Conservation (phyloP, 2,797 vertebrate genomes). For the Podargus strigoides region DNA sequence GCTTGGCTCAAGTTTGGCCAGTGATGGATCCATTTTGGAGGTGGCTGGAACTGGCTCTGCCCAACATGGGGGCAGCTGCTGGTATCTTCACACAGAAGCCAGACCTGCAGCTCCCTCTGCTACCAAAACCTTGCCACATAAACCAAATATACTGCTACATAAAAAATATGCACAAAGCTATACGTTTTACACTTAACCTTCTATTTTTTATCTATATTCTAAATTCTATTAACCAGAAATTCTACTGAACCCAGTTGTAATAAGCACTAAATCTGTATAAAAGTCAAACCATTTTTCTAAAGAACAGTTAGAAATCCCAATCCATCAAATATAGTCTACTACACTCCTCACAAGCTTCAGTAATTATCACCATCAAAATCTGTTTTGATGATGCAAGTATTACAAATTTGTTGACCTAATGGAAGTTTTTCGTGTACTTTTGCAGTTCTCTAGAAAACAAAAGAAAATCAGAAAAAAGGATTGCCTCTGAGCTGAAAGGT, state of each 20-base stretch:
- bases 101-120: not conserved
- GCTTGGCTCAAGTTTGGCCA: not conserved
- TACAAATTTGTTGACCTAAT: not conserved
- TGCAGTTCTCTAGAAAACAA: not conserved
- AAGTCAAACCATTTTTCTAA: not conserved
- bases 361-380: not conserved
- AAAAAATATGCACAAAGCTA: not conserved
- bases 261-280: not conserved
- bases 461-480: not conserved
- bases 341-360: not conserved
- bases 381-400: not conserved
- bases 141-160: accelerated
- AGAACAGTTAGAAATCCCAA: not conserved
- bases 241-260: not conserved
- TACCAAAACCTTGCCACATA: not conserved
- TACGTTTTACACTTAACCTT: not conserved
- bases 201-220: not conserved
- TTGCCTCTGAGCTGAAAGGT: not conserved
- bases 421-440: not conserved
- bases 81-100: not conserved
- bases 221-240: not conserved
- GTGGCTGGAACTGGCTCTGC: not conserved
- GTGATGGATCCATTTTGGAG: accelerated
- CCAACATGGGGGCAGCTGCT: accelerated
- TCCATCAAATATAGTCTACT: not conserved